phyloP scores from a whole-genome alignment of 1,140 invertebrate genomes.

The Chironomus tepperi region DNA sequence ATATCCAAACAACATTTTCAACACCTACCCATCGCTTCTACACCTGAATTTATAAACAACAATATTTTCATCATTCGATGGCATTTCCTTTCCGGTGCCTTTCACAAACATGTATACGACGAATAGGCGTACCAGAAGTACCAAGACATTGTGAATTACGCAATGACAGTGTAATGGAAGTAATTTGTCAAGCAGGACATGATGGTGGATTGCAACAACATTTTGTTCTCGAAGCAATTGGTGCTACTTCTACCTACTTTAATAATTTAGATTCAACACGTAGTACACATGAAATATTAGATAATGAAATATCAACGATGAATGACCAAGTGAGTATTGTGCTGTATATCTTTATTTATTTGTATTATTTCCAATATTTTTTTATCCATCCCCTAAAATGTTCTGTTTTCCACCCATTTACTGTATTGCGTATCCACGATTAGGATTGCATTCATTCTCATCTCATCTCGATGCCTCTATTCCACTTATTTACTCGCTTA shows the following conservation, averaged over 20 bases:
- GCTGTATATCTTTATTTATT: background rate
- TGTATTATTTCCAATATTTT: background rate
- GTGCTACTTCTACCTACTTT: conserved; percentile 45
- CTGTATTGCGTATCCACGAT: too few species aligned
- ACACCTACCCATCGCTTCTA: background rate
- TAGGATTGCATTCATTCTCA: background rate
- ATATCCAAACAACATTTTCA: background rate
- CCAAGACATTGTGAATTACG: conserved; percentile 58
- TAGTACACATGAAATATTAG: conserved; percentile 40
- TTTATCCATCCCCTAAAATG: background rate
- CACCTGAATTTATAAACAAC: background rate
- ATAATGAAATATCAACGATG: conserved; percentile 51
- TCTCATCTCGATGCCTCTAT: background rate
- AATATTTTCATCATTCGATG: too few species aligned
- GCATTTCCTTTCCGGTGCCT: background rate
- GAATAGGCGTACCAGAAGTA: conserved; percentile 57
- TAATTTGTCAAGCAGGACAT: conserved; percentile 65
- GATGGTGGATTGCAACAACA: conserved; percentile 74
- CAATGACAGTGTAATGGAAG: conserved; percentile 57
- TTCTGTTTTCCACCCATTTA: background rate
- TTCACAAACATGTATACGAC: conserved; percentile 29
- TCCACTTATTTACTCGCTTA: background rate
- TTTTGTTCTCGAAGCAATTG: conserved; percentile 73
- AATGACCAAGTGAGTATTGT: conserved; percentile 46
- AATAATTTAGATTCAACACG: conserved; percentile 30